Conservation (phyloP, 2,888 invertebrate genomes). For the Agrenia bidenticulata region DNA sequence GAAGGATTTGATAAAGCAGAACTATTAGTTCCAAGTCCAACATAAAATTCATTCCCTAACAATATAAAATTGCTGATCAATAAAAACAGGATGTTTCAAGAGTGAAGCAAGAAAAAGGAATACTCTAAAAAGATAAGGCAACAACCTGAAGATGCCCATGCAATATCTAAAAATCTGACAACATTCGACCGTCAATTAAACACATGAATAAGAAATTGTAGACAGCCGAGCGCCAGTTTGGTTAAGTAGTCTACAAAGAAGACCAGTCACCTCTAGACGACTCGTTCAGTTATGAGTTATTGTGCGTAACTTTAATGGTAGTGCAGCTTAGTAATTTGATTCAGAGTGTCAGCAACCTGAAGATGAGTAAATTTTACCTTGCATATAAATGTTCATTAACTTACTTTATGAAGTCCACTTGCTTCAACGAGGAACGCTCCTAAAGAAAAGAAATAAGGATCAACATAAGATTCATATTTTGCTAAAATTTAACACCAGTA, state of each 20-base stretch:
- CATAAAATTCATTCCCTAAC: no score
- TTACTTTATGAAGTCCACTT: constrained; percentile 74
- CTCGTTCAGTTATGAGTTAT: neutral
- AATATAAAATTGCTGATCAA: no score
- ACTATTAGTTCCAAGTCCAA: no score
- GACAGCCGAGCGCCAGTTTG: constrained; percentile 8
- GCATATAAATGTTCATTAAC: constrained; percentile 7
- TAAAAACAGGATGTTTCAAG: no score
- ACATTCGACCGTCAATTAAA: neutral
- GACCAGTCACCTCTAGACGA: constrained; percentile 7
- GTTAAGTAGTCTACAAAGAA: neutral
- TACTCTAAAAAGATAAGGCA: neutral
- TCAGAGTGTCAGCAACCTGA: constrained; percentile 8
- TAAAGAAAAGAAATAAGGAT: neutral
- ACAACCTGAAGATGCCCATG: neutral
- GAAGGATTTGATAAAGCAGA: no score
- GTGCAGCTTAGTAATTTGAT: constrained; percentile 7
- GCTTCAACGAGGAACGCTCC: constrained; percentile 80
- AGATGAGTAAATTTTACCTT: constrained; percentile 5
- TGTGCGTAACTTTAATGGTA: constrained; percentile 12
- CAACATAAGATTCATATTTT: neutral
- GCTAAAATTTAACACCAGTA: neutral
- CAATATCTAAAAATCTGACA: neutral
- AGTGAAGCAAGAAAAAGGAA: no score
- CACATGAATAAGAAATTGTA: constrained; percentile 4